Base-by-base conservation (phyloP, 2,888 invertebrate species). In the Andrena camellia region DNA sequence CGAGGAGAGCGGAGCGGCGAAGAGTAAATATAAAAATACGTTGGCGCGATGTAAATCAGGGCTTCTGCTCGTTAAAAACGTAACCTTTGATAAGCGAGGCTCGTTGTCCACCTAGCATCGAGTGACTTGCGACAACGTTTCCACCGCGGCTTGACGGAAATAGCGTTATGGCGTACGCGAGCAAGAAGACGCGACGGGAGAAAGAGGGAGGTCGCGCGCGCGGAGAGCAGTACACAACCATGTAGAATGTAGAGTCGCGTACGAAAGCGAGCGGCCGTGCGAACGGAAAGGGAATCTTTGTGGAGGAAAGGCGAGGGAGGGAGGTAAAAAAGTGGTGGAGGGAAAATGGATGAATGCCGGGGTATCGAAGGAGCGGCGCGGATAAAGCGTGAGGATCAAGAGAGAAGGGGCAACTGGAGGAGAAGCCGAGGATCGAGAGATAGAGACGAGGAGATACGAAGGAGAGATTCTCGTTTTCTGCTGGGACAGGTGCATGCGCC, bases 401-500 rank as follows among this genome's bases (percentile, higher is more conserved):
- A 52, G 35, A 59, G 57, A 64, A 66, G 79, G 26, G 70, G 7
- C 23, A 23, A 29, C 13, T 10, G 26, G 31, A 29, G 60, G 7
- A 26, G 35, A 60, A 71, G 23, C 13, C n/a, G 62, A 26, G 52
- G 66, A 52, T 83, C 77, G 80, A 69, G 82, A 52, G 60, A 73
- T 62, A 71, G 81, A 83, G 73, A 74, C 72, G 73, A 73, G 73
- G 69, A 71, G 77, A 83, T 71, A 70, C 79, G 71, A 78, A 67
- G 57, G 74, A 73, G 81, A 72, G 72, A 84, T 90, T 79, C 81
- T 92, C 90, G 86, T 91, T 92, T 92, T 92, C 87, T 89, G 77
- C 31, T 42, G 81, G 87, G 88, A 89, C 92, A 92, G 92, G 92
- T 92, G 91, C 91, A 90, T 68, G 82, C 83, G 82, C 83, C 89